Conservation (phyloP, 2,797 vertebrate genomes). For the Varecia variegata region DNA sequence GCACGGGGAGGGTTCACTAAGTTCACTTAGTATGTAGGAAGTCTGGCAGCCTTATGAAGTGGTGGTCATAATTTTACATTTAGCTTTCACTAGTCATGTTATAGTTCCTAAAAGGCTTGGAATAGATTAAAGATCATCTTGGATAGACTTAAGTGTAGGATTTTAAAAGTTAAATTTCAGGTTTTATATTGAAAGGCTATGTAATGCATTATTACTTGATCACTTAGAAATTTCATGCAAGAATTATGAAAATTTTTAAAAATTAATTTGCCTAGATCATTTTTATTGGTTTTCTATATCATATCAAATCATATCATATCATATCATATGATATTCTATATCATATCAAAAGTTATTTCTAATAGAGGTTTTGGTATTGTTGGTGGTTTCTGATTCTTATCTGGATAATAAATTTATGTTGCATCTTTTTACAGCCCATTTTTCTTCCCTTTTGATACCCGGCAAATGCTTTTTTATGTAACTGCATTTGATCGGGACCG, state of each 20-base stretch:
- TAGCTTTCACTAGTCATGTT: not conserved
- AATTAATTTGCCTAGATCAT: not conserved
- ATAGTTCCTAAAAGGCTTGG: not conserved
- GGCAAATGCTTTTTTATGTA: slow-evolving; percentile 99
- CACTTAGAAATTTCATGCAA: not conserved
- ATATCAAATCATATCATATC: too few relatives aligned
- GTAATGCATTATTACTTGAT: not conserved
- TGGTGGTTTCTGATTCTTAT: slow-evolving; percentile 37
- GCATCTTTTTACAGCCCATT: slow-evolving; percentile 90
- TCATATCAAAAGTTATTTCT: slow-evolving; percentile 29
- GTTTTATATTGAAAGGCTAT: not conserved
- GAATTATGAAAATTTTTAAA: not conserved
- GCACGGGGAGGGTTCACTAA: too few relatives aligned
- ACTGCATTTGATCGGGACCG: slow-evolving; percentile 98
- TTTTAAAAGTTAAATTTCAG: not conserved
- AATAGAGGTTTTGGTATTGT: not conserved
- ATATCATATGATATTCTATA: too few relatives aligned
- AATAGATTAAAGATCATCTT: not conserved
- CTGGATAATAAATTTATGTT: slow-evolving; percentile 35
- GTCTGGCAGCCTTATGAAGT: not conserved
- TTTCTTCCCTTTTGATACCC: slow-evolving; percentile 99
- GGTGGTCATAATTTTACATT: not conserved
- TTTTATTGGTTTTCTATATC: not conserved
- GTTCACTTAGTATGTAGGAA: not conserved
- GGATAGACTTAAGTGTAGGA: not conserved